Base-by-base conservation (phyloP, 2,888 invertebrate species). In the Acrocera orbiculus region DNA sequence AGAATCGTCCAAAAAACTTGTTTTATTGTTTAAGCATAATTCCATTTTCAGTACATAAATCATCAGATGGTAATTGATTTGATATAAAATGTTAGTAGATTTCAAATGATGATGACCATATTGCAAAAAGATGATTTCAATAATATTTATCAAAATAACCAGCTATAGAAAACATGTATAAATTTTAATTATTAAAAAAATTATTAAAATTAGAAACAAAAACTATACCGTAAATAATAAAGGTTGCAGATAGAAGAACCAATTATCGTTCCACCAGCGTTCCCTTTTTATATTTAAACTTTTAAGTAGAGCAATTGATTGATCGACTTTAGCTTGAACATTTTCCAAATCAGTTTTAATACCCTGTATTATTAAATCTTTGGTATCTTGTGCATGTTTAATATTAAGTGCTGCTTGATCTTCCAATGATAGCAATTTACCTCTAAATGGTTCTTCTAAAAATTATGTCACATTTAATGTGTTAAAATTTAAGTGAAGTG, bases 21-120 rank as follows among this genome's bases (percentile, higher is more conserved):
- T 96, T 61, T 92, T 93, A 0, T 93, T 95, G 76, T 62, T 76
- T 81, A 37, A 85, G 61, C 86, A 87, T 87, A 48, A 99, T 96
- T 27, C 96, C 96, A 61, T 99, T 99, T 62, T 99, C 98, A 1
- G 92, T 93, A 59, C 98, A 99, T 20, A 99, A 69, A 60, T 99
- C 96, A 62, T 99, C 98, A 0, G 89, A 76, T 4, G 98, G 96
- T 47, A 98, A 61, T 3, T 90, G 86, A 59, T 96, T 92, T 1
- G 72, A 67, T 83, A 95, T 53, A 80, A 80, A 42, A 98, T 81
- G 48, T 76, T 77, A 4, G 93, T 92, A 39, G 79, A 77, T 35
- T 87, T 86, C 36, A 98, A 64, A 62, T 95, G 93, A 39, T 80
- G 77, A 47, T 85, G n/a, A 82, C 98, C 98, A 98, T 3, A 89